Evolutionary conservation across 2,888 invertebrate species (phyloP), one percentile per base, ranked within the genome.

Genomic region (Eulithis prunata): DNA sequence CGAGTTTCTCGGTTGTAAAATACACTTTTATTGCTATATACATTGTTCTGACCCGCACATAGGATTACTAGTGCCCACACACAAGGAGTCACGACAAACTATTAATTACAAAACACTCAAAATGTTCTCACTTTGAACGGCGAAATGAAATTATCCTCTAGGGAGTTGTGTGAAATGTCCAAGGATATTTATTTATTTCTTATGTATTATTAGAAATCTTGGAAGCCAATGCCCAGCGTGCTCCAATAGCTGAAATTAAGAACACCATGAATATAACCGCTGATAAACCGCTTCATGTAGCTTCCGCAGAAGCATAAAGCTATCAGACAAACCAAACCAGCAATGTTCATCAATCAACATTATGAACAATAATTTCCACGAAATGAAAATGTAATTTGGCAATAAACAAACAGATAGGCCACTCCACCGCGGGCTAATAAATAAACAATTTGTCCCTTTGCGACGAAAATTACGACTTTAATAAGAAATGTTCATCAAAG

Each of bases 381-480:
- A 62, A 59, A 62, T 59, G 56, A 47, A 59, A 62, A 59, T 56
- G 32, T 52, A 46, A 58, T 58, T 28, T 1, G 13, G 3, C 49
- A 21, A 38, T 55, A 59, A 58, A 57, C 57, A 57, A 57, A 43
- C 52, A 45, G 63, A 38, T 43, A 56, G 67, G 41, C 59, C 58
- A 55, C 55, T 58, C 51, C 58, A 28, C 21, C 52, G 13, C 43
- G 14, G 43, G 49, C 28, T 13, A 49, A 58, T 64, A 64, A 68
- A 64, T 68, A 68, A 68, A 64, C 64, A 61, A 68, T 65, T 47
- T 61, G 68, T 68, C 68, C 63, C 64, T 64, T 51, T 58, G 64
- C 66, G 51, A 41, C 58, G 64, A 51, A 64, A 67, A 68, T 68
- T 61, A 64, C 52, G 41, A 63, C 61, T 58, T 64, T 64, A 68